A percentile compares a stretch with the other conserved stretches of the same genome.
These are phyloP conservation scores for Hapalemur alaotrensis DNA, from an alignment of 2,797 vertebrate genomes.

Conservation along the genomic window DNA sequence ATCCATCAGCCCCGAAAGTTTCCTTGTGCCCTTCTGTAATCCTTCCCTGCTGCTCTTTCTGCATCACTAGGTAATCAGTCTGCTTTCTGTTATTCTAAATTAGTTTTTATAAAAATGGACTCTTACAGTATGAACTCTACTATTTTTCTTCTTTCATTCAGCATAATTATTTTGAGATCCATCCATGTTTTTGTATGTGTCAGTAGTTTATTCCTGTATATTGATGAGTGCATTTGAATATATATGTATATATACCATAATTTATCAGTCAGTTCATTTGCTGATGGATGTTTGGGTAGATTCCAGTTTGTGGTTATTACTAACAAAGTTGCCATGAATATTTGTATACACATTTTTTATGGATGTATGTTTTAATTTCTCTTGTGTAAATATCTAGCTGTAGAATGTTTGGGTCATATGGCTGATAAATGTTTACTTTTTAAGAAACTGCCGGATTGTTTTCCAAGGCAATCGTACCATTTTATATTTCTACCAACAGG, in stretches of 20 bases:
- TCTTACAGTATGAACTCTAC: background rate
- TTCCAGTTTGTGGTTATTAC: constrained; percentile 6
- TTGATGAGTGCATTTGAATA: background rate
- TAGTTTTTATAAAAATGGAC: constrained; percentile 15
- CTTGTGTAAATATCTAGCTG: background rate
- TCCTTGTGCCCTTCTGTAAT: background rate
- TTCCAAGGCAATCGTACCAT: background rate
- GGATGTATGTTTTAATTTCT: background rate
- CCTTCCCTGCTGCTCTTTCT: background rate
- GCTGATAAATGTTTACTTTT: background rate
- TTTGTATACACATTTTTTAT: background rate
- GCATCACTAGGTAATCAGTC: background rate
- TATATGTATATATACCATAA: background rate
- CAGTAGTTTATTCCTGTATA: background rate
- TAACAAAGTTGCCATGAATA: constrained; percentile 15
- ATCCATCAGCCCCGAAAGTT: background rate
- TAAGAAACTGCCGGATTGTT: background rate
- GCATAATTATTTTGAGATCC: background rate
- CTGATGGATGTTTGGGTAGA: background rate
- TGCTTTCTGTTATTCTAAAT: constrained; percentile 23
- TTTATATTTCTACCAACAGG: background rate
- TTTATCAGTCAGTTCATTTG: background rate
- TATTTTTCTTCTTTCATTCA: constrained; percentile 16
- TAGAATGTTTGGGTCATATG: background rate
- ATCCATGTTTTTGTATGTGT: background rate